phyloP scores from a whole-genome alignment of 2,113 vertebrate genomes.

The Platycercus adscitus region DNA sequence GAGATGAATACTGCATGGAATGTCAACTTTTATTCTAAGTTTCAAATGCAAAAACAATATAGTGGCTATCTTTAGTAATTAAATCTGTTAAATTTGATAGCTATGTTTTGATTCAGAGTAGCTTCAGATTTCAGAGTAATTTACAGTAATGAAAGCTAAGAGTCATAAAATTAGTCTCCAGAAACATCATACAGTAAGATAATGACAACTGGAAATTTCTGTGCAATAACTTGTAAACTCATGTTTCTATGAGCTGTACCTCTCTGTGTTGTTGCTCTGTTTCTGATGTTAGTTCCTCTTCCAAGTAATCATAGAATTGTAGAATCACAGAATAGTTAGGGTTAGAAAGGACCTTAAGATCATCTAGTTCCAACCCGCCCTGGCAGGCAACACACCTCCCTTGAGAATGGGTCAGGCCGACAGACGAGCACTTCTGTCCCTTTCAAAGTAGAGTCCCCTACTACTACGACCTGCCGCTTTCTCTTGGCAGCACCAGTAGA shows the following conservation, averaged over 20 bases:
- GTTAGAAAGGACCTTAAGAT: too few relatives aligned
- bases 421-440: too few relatives aligned
- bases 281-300: not conserved
- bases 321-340: too few relatives aligned
- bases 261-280: not conserved
- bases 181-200: not conserved
- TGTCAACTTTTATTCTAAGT: not conserved
- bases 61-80: not conserved
- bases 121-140: not conserved
- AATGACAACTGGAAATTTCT: not conserved
- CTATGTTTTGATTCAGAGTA: not conserved
- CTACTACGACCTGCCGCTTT: too few relatives aligned
- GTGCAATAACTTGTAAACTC: not conserved
- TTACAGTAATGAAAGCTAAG: conserved; percentile 7
- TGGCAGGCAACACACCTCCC: too few relatives aligned
- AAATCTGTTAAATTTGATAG: not conserved
- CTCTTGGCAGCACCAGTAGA: too few relatives aligned
- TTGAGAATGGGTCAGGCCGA: too few relatives aligned
- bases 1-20: not conserved
- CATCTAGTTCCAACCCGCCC: too few relatives aligned
- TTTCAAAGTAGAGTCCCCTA: too few relatives aligned
- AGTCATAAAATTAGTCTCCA: not conserved
- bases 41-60: not conserved
- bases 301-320: not conserved
- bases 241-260: not conserved